Evolutionary conservation across 2,888 invertebrate species (phyloP).

Genomic region (Cabera pusaria): DNA sequence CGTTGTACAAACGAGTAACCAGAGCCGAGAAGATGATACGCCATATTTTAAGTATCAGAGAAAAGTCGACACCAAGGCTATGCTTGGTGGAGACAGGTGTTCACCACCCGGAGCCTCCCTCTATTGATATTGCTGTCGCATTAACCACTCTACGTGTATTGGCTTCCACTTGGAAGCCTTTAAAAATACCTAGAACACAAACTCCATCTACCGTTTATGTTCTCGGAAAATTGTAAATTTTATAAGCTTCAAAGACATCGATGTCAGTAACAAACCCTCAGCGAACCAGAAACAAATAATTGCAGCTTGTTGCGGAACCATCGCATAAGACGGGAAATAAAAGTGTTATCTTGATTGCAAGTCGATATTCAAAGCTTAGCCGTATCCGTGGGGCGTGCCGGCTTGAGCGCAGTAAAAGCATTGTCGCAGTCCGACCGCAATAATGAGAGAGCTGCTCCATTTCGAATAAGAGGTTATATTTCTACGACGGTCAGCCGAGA

Average conservation of each 20-base stretch:
- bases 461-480: conserved; percentile 67
- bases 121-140: conserved; percentile 73
- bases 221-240: too few relatives aligned
- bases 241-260: too few relatives aligned
- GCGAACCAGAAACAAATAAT: conserved; percentile 5
- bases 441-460: conserved; percentile 70
- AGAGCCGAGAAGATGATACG: conserved; percentile 65
- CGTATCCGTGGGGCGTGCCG: conserved; percentile 23
- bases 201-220: too few relatives aligned
- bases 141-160: conserved; percentile 69
- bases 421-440: conserved; percentile 53
- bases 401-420: conserved; percentile 39
- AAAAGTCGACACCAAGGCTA: conserved; percentile 61
- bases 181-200: too few relatives aligned
- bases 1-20: conserved; percentile 64
- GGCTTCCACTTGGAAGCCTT: conserved; percentile 60
- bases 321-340: conserved; percentile 20
- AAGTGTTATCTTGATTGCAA: conserved; percentile 42
- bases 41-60: conserved; percentile 75
- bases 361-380: conserved; percentile 46
- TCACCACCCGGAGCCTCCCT: conserved; percentile 38
- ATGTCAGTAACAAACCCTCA: conserved; percentile 3
- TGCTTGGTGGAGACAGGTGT: conserved; percentile 56
- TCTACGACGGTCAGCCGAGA: conserved; percentile 54
- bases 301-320: neutral